These are phyloP conservation scores for Neotoma lepida DNA, from an alignment of 2,113 vertebrate species.

Conservation along the genomic window DNA sequence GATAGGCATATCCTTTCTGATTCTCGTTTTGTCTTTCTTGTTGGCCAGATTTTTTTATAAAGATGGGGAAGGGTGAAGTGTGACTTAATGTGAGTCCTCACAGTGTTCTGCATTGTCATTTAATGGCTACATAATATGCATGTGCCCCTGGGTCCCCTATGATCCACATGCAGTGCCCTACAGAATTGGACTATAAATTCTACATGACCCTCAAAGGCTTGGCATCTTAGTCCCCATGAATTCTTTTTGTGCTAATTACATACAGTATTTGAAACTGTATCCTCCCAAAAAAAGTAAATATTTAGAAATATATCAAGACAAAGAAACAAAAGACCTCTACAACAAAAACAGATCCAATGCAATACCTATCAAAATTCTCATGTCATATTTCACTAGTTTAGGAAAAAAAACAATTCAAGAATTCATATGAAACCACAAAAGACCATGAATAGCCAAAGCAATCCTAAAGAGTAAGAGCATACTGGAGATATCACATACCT, in stretches of 20 bases:
- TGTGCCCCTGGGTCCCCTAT: not conserved
- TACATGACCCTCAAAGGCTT: not conserved
- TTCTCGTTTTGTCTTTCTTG: not conserved
- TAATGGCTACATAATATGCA: not conserved
- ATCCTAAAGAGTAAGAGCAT: not conserved
- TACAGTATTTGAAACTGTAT: conserved; percentile 21
- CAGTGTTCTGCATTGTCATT: not conserved
- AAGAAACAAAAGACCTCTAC: not conserved
- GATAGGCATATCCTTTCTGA: not conserved
- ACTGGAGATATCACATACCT: not conserved
- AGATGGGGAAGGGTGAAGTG: not conserved
- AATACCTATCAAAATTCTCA: not conserved
- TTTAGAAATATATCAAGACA: not conserved
- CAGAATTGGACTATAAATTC: not conserved
- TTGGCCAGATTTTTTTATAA: not conserved
- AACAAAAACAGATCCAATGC: not conserved
- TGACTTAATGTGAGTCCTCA: not conserved
- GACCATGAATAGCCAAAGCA: not conserved
- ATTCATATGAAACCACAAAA: not conserved
- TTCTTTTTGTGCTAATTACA: conserved; percentile 20
- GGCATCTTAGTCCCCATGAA: not conserved
- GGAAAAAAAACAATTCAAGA: not conserved
- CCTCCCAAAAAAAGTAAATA: not conserved
- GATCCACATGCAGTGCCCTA: not conserved
- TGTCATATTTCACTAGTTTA: not conserved